Conservation (phyloP, 2,888 invertebrate species). For the Meteorus cinctellus region DNA sequence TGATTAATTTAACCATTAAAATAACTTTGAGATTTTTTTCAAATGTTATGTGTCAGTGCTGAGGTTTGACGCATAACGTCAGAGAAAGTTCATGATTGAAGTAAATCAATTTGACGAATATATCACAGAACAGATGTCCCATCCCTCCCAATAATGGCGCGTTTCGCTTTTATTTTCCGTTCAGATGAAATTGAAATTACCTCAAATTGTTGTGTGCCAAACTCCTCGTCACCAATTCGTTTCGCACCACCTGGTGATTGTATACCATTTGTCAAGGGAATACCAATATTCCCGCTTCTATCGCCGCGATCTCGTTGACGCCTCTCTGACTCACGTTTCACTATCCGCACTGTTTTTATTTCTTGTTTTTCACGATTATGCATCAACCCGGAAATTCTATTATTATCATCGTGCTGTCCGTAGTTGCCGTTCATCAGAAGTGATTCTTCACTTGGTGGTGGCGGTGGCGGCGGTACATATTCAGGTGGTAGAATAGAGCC, state of each 20-base stretch:
- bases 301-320: slow-evolving; percentile 85
- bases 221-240: slow-evolving; percentile 64
- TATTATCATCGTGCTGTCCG: slow-evolving; percentile 60
- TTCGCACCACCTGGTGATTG: slow-evolving; percentile 64
- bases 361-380: slow-evolving; percentile 86
- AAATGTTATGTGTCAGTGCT: too few relatives aligned
- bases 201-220: slow-evolving; percentile 64
- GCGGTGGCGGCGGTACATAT: slow-evolving; percentile 69
- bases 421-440: slow-evolving; percentile 62
- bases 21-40: too few relatives aligned
- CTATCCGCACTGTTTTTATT: slow-evolving; percentile 94
- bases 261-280: slow-evolving; percentile 66
- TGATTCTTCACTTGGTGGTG: slow-evolving; percentile 62
- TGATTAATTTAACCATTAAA: too few relatives aligned
- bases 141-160: too few relatives aligned
- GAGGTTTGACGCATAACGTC: too few relatives aligned
- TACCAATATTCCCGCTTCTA: slow-evolving; percentile 74
- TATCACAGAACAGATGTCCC: too few relatives aligned
- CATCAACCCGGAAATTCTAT: slow-evolving; percentile 77
- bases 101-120: too few relatives aligned
- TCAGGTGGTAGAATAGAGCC: slow-evolving; percentile 63
- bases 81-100: too few relatives aligned
- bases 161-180: too few relatives aligned
- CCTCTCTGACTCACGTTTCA: slow-evolving; percentile 92
- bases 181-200: slow-evolving; percentile 45